Base-by-base conservation (phyloP, 2,113 vertebrate species). In the Aramus guarauna region DNA sequence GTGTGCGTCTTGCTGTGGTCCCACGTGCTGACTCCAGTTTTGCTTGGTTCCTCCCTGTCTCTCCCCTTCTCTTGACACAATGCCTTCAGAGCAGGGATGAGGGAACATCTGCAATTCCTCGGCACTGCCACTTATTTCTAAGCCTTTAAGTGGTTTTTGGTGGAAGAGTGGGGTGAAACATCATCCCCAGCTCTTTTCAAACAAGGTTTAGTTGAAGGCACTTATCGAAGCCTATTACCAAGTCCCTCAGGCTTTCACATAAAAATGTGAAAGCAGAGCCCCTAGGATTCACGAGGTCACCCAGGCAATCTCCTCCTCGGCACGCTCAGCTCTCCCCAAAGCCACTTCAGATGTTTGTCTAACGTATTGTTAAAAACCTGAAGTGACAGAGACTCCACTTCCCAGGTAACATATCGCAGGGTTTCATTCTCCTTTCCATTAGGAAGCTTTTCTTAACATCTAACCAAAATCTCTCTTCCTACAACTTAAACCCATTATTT, bases 1-100 rank as follows among this genome's bases (percentile, higher is more conserved):
- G 15, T 8, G 0, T 47, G n/a, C 29, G 10, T 19, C 48, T 50
- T 27, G 32, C 30, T 43, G 58, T 71, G 55, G 26, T 76, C 56
- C 30, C 43, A 20, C 15, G 15, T 55, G 64, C 71, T 34, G 23
- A 26, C 39, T 63, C 32, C 48, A 26, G 15, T n/a, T 30, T 48
- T 63, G 15, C 48, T 14, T 2, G 0, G 16, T 47, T 69, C 34
- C 24, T 29, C 24, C 32, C 68, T 37, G 3, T 34, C 1, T 0
- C 26, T 43, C 19, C 69, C 26, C 55, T 72, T 13, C 47, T 75
- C 39, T 18, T 36, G 56, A 24, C 48, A 52, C 48, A 29, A 12
- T 2, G 11, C 55, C 73, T n/a, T 39, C 48, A 34, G 55, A 56
- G 55, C 41, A 52, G 37, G 36, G 41, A 39, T 16, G 55, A 63